Percentiles rank a stretch among this genome's conserved stretches.
Conservation (phyloP, 2,888 invertebrate genomes). For the Portevinia maculata region DNA sequence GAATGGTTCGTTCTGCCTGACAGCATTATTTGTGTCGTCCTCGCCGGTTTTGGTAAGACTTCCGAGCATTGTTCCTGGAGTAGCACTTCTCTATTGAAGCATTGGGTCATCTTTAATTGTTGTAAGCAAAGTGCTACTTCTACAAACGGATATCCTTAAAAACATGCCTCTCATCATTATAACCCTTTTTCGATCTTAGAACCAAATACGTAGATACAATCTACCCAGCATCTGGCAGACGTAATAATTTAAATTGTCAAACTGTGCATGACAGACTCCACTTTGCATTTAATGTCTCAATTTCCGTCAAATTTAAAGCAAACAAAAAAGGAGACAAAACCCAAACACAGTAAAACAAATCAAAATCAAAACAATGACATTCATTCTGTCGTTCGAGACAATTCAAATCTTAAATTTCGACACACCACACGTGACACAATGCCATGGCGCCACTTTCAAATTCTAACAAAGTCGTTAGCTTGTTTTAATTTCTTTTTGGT, state of each 20-base stretch:
- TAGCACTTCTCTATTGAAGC: too few relatives aligned
- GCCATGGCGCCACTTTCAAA: slow-evolving; percentile 71
- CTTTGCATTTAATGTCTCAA: slow-evolving; percentile 57
- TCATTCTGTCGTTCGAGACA: slow-evolving; percentile 52
- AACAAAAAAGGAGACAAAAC: slow-evolving; percentile 28
- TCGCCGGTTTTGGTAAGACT: too few relatives aligned
- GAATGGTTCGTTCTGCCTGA: too few relatives aligned
- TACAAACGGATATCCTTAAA: neutral
- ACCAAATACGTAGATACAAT: neutral
- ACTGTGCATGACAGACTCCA: slow-evolving; percentile 41
- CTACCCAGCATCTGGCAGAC: slow-evolving; percentile 14
- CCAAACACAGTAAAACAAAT: slow-evolving; percentile 48
- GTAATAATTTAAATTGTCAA: slow-evolving; percentile 34
- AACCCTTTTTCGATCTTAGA: neutral
- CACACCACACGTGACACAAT: slow-evolving; percentile 71
- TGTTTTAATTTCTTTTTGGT: slow-evolving; percentile 42
- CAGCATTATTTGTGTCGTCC: too few relatives aligned
- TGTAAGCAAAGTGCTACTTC: too few relatives aligned
- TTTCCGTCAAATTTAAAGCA: slow-evolving; percentile 44
- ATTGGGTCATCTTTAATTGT: too few relatives aligned
- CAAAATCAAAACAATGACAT: slow-evolving; percentile 53
- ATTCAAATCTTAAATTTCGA: slow-evolving; percentile 36
- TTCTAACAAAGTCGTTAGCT: slow-evolving; percentile 61
- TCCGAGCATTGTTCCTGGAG: too few relatives aligned
- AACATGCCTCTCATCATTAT: slow-evolving; percentile 1